Evolutionary conservation across 1,140 invertebrate species (phyloP).

Genomic region (Metopolophium dirhodum): DNA sequence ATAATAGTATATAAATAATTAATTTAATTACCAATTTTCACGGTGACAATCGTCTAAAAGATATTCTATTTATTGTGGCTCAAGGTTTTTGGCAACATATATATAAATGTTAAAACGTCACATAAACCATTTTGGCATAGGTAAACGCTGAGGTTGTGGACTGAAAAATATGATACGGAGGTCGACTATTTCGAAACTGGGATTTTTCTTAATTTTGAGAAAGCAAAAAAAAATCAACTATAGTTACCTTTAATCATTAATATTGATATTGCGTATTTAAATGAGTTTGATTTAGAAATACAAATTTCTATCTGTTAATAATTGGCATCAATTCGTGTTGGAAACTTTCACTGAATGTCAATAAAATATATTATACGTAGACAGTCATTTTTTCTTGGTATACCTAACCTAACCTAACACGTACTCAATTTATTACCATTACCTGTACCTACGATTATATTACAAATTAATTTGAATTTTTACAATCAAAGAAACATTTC

Average conservation of each 20-base stretch:
- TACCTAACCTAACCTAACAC: neutral
- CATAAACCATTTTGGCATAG: constrained; percentile 51
- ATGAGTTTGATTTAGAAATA: neutral
- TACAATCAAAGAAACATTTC: neutral
- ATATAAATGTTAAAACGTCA: constrained; percentile 43
- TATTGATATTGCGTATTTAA: constrained; percentile 25
- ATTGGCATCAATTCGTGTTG: neutral
- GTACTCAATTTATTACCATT: neutral
- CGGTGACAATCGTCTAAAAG: constrained; percentile 24
- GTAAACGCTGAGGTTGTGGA: constrained; percentile 19
- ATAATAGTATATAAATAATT: neutral
- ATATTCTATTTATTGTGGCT: constrained; percentile 27
- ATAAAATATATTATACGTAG: neutral
- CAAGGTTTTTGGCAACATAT: constrained; percentile 54
- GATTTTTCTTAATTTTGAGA: constrained; percentile 20
- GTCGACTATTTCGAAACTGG: constrained; percentile 9
- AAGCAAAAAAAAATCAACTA: neutral
- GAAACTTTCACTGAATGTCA: constrained; percentile 18
- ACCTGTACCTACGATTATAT: neutral
- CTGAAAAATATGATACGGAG: constrained; percentile 28
- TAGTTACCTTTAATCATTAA: neutral
- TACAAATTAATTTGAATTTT: neutral
- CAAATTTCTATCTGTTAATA: constrained; percentile 5
- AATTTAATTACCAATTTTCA: constrained; percentile 13
- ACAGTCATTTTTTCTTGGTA: neutral